Evolutionary conservation across 2,797 vertebrate species (phyloP).

Genomic region (Molothrus ater): DNA sequence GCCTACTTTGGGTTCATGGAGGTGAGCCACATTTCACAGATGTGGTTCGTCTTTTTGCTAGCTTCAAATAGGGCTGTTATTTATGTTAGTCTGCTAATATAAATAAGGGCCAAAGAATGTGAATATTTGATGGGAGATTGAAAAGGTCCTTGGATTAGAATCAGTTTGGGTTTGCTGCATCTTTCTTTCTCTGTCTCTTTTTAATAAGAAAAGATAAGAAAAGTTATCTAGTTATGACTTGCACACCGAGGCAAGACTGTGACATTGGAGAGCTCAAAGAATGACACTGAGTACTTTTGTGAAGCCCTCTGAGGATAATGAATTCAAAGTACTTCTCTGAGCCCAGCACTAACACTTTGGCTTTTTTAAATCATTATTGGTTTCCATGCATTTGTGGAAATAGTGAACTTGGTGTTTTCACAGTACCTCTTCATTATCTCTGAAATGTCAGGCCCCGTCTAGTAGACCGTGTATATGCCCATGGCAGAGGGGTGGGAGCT

Average conservation of each 20-base stretch:
- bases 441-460: not conserved
- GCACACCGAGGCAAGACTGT: rapidly evolving
- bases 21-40: slow-evolving; percentile 7
- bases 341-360: not conserved
- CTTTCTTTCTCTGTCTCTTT: not conserved
- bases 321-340: not conserved
- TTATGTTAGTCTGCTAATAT: not conserved
- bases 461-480: not conserved
- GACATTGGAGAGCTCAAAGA: not conserved
- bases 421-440: not conserved
- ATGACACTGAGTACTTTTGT: not conserved
- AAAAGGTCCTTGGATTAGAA: not conserved
- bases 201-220: not conserved
- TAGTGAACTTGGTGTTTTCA: not conserved
- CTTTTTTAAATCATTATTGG: not conserved
- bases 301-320: not conserved
- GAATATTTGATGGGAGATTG: not conserved
- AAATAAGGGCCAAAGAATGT: not conserved
- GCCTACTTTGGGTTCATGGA: not conserved
- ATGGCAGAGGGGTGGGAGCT: not conserved
- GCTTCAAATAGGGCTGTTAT: not conserved
- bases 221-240: not conserved
- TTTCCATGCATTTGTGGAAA: not conserved
- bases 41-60: not conserved
- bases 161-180: not conserved